Conservation (phyloP, 2,113 vertebrate genomes). For the Leiothrix lutea region DNA sequence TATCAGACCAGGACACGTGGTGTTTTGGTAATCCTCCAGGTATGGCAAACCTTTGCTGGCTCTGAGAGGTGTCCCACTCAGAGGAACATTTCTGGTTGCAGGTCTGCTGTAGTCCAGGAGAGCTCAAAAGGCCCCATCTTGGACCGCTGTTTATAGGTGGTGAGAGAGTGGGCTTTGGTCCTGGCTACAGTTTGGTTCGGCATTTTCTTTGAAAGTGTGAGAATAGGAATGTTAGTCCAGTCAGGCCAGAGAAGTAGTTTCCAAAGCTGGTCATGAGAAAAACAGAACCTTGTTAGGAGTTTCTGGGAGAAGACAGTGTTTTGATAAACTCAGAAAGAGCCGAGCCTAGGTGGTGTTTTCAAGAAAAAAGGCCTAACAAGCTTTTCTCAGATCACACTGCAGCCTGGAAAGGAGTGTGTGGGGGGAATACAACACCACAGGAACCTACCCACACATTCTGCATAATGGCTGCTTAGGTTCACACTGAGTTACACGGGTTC, state of each 20-base stretch:
- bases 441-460: neutral
- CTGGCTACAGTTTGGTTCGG: neutral
- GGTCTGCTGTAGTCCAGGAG: neutral
- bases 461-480: neutral
- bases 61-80: neutral
- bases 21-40: neutral
- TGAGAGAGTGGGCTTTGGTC: neutral
- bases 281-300: neutral
- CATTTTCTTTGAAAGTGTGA: neutral
- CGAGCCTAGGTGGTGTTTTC: neutral
- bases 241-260: neutral
- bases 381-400: neutral
- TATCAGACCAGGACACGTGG: accelerated
- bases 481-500: neutral
- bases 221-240: neutral
- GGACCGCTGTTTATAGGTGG: neutral
- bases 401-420: neutral
- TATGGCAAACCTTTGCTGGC: neutral
- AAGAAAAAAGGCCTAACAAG: neutral
- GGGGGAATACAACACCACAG: too few species aligned
- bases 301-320: neutral
- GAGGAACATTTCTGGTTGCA: neutral
- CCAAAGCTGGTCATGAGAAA: neutral
- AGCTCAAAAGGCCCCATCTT: neutral
- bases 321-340: neutral